Evolutionary conservation across 2,888 invertebrate species (phyloP).

Genomic region (Drosophila peninsularis): DNA sequence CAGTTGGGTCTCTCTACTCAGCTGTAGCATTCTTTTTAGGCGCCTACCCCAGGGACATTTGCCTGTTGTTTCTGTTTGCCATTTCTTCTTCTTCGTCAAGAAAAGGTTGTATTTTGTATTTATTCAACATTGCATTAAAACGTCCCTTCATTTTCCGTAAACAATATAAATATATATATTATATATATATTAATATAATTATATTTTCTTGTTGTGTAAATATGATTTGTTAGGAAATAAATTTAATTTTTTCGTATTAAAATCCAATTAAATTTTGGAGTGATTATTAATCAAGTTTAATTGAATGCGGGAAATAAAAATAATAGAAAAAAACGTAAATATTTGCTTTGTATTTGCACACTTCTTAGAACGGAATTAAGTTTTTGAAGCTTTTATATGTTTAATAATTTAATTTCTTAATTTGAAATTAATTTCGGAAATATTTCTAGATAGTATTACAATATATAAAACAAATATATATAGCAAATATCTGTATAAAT

Average conservation of each 20-base stretch:
- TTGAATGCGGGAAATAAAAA: too few relatives aligned
- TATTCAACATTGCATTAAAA: constrained; percentile 53
- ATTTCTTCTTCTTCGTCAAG: constrained; percentile 10
- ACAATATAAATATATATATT: constrained; percentile 3
- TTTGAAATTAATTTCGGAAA: too few relatives aligned
- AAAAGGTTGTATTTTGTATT: constrained; percentile 39
- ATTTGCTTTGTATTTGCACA: background rate
- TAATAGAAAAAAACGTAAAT: background rate
- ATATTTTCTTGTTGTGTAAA: background rate
- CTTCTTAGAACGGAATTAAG: too few relatives aligned
- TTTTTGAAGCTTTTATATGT: too few relatives aligned
- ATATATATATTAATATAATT: background rate
- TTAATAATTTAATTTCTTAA: too few relatives aligned
- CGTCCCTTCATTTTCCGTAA: background rate
- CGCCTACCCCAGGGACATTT: constrained; percentile 46
- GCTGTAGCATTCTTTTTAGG: constrained; percentile 48
- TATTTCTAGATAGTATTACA: too few relatives aligned
- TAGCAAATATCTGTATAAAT: too few relatives aligned
- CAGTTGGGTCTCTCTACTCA: constrained; percentile 25
- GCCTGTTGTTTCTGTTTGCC: constrained; percentile 29
- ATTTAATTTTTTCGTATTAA: background rate
- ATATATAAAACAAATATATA: too few relatives aligned
- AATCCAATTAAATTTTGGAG: background rate
- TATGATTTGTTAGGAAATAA: constrained; percentile 2
- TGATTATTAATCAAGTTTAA: background rate